Percentiles rank a stretch among this genome's conserved stretches.
Conservation (phyloP, 92 coral and sea anemone species). For the Zoanthus sociatus region DNA sequence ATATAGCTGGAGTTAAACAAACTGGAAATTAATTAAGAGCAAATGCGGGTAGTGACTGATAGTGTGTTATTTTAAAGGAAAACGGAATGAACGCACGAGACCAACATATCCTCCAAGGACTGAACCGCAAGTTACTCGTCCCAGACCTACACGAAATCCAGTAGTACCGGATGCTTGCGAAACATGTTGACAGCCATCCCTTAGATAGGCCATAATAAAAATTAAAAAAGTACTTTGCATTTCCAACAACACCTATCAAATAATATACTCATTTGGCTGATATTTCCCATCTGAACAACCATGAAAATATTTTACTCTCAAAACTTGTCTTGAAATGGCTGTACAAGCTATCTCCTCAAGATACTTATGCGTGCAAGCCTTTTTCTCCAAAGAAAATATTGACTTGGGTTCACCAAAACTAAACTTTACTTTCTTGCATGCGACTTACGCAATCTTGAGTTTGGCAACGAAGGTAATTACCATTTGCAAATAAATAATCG, state of each 20-base stretch:
- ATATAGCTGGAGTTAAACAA: background rate
- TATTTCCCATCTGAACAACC: background rate
- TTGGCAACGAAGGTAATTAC: too few species aligned
- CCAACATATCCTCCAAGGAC: slow-evolving; percentile 16
- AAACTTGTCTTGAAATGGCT: background rate
- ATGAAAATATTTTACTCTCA: background rate
- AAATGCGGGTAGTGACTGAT: background rate
- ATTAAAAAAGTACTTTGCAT: background rate
- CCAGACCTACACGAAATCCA: slow-evolving; percentile 33
- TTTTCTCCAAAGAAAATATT: background rate
- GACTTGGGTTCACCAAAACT: background rate
- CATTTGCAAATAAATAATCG: too few species aligned
- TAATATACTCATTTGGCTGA: background rate
- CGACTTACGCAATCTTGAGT: background rate
- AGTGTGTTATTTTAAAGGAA: background rate
- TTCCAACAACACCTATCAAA: background rate
- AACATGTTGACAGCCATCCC: background rate
- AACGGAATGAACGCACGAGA: background rate
- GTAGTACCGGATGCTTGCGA: slow-evolving; percentile 42
- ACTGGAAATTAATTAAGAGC: too few species aligned
- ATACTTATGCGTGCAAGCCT: background rate
- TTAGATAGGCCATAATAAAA: background rate
- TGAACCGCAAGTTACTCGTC: slow-evolving; percentile 10
- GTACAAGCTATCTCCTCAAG: background rate
- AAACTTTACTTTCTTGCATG: background rate